phyloP scores from a whole-genome alignment of 2,888 invertebrate genomes.

The Gandaritis pyraliata region DNA sequence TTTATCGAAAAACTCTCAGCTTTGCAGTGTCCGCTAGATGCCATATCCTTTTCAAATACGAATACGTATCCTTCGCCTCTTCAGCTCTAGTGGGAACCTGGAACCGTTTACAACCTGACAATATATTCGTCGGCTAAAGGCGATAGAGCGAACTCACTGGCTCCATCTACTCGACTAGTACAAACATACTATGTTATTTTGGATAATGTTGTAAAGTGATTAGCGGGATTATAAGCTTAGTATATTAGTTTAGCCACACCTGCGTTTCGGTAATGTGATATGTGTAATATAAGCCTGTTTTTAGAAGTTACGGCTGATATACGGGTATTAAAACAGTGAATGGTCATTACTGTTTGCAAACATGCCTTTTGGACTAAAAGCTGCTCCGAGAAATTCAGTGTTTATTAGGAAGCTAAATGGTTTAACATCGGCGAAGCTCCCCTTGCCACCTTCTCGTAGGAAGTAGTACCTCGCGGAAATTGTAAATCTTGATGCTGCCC shows the following conservation, averaged over 20 bases:
- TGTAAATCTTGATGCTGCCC: conserved; percentile 59
- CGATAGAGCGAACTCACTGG: background rate
- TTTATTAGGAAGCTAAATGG: conserved; percentile 17
- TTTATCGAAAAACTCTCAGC: conserved; percentile 15
- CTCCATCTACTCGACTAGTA: conserved; percentile 1
- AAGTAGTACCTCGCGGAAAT: conserved; percentile 53
- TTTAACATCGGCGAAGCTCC: conserved; percentile 19
- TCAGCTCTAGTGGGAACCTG: conserved; percentile 4
- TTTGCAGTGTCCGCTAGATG: conserved; percentile 12
- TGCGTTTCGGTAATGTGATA: conserved; percentile 22
- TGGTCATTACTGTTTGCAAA: background rate
- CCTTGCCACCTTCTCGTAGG: conserved; percentile 27
- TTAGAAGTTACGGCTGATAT: background rate
- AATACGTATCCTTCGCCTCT: conserved; percentile 1
- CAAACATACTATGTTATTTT: conserved; percentile 16
- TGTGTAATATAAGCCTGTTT: conserved; percentile 6
- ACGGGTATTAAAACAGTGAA: background rate
- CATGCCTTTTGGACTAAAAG: background rate
- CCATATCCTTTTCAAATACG: conserved; percentile 9
- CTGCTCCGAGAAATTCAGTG: background rate
- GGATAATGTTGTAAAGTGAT: conserved; percentile 23
- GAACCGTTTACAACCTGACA: background rate
- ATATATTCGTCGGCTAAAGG: too few relatives aligned
- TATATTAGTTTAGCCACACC: conserved; percentile 30
- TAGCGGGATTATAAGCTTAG: conserved; percentile 23